These are phyloP conservation scores for Bucorvus abyssinicus DNA, from an alignment of 2,797 vertebrate species.

Conservation along the genomic window DNA sequence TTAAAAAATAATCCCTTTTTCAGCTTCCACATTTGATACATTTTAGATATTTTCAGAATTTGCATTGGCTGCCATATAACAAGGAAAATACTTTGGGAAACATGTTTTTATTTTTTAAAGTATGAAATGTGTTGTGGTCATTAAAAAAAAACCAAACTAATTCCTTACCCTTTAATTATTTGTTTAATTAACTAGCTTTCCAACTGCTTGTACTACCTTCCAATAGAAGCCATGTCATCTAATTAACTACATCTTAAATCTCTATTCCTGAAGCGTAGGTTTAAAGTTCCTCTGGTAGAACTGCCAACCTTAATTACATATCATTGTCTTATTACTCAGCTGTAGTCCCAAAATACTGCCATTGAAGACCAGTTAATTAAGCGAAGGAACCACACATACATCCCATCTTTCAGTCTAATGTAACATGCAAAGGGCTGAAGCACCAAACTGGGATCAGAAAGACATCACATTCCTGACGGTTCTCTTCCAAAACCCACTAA, in stretches of 20 bases:
- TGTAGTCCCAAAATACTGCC: neutral
- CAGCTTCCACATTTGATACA: neutral
- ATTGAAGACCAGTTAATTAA: neutral
- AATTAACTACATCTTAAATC: neutral
- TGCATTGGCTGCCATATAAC: neutral
- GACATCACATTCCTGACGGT: neutral
- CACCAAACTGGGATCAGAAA: neutral
- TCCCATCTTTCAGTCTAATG: neutral
- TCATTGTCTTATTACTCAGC: neutral
- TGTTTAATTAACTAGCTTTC: neutral
- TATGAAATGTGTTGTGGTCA: neutral
- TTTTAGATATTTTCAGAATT: neutral
- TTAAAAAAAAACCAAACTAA: neutral
- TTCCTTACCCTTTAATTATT: neutral
- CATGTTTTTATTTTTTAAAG: neutral
- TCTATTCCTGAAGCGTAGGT: neutral
- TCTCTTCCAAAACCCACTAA: neutral
- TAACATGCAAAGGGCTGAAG: neutral
- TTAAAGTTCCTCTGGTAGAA: constrained; percentile 14
- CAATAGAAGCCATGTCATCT: neutral
- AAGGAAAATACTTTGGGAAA: neutral
- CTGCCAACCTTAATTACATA: constrained; percentile 20
- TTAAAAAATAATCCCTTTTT: neutral
- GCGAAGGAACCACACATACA: neutral
- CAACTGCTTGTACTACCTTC: neutral